A percentile compares a stretch with the other conserved stretches of the same genome.
phyloP scores from a whole-genome alignment of 2,888 invertebrate species.

The Platycheirus albimanus region DNA sequence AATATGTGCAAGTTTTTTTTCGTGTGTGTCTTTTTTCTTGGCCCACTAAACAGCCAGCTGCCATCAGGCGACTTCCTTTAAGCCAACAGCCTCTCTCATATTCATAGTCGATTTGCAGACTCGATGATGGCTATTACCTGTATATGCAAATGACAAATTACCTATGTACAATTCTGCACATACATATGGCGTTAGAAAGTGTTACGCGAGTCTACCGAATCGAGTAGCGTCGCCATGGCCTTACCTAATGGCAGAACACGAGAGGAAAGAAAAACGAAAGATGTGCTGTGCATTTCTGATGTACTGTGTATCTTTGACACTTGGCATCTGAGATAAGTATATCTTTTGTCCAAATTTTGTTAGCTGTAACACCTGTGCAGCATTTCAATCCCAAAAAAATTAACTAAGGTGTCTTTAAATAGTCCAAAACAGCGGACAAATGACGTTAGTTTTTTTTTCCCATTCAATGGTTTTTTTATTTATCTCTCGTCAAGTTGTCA shows the following conservation, averaged over 20 bases:
- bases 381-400: constrained; percentile 40
- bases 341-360: constrained; percentile 44
- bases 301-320: constrained; percentile 61
- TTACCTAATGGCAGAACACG: constrained; percentile 58
- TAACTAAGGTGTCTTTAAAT: constrained; percentile 17
- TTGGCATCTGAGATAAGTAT: constrained; percentile 52
- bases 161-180: constrained; percentile 20
- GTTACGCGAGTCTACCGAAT: constrained; percentile 53
- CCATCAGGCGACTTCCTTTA: constrained; percentile 67
- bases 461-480: constrained; percentile 1
- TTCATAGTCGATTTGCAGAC: constrained; percentile 26
- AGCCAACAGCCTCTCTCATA: constrained; percentile 31
- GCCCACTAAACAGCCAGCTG: constrained; percentile 61
- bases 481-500: constrained; percentile 60
- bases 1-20: constrained; percentile 32
- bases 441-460: constrained; percentile 26
- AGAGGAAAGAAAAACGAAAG: constrained; percentile 24
- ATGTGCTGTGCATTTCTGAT: constrained; percentile 68
- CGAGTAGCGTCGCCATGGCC: constrained; percentile 20
- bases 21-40: too few species aligned
- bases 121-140: constrained; percentile 65
- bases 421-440: constrained; percentile 43
- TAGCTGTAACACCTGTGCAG: constrained; percentile 62
- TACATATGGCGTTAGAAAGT: constrained; percentile 66
- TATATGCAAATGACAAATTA: constrained; percentile 71